Base-by-base conservation (phyloP, 2,113 vertebrate species). In the Sorex fumeus region DNA sequence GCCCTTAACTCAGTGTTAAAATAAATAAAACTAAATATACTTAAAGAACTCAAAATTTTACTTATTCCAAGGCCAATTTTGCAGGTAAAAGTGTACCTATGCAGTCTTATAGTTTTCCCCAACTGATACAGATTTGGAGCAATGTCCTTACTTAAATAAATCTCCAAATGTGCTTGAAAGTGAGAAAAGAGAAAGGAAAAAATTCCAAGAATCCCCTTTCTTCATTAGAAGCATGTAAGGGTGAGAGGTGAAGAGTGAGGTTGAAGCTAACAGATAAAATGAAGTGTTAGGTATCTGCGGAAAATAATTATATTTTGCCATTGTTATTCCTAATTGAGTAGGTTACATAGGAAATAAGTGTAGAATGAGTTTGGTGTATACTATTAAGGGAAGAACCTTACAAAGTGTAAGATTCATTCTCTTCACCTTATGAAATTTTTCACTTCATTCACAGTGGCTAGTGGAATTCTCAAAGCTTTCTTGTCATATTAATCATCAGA, bases 381-480 rank as follows among this genome's bases (percentile, higher is more conserved):
- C 45, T 92, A 87, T 93, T 81, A 89, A 92, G 67, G 36, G 47
- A 81, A 95, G 71, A 30, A 70, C 64, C 77, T 80, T 92, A 30
- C 12, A 69, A 93, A 84, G 23, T 77, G 34, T 87, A 36, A 74
- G 72, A 91, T 91, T 77, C 77, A 84, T 81, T 87, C 72, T 95
- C 34, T 87, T 84, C 53, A 91, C 66, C 66, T 82, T 67, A 50
- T 93, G 72, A 92, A 89, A 89, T 10, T 25, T 80, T 88, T 81
- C 67, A 27, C 74, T 93, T 80, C 71, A n/a, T 94, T 95, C 30
- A 75, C 47, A 76, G 81, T 27, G 32, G 67, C 71, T 80, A 90
- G 71, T 47, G 60, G 75, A 82, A 30, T 87, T 94, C 94, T 72
- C 76, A 92, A 93, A 96, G 89, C 76, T 12, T 92, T 84, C 78